Evolutionary conservation across 2,888 invertebrate genomes (phyloP).

Genomic region (Neria commutata): DNA sequence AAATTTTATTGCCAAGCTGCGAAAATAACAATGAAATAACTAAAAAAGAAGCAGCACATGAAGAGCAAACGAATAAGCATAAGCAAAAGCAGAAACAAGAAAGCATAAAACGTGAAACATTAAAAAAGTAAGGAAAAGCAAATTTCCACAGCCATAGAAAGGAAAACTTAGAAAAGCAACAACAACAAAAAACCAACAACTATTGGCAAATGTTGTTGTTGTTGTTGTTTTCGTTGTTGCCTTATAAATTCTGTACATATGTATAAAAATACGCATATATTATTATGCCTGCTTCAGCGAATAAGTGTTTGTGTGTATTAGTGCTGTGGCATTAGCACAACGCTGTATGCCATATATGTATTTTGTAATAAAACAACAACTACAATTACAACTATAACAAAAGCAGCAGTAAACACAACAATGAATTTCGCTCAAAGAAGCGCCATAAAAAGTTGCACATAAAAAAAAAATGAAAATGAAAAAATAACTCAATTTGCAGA

Average conservation of each 20-base stretch:
- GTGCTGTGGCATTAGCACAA: too few relatives aligned
- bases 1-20: conserved; percentile 15
- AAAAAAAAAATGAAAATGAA: too few relatives aligned
- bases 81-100: not conserved
- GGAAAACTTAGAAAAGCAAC: conserved; percentile 2
- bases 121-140: conserved; percentile 1
- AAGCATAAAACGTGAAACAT: not conserved
- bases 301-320: too few relatives aligned
- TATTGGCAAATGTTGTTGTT: not conserved
- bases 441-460: too few relatives aligned
- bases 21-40: conserved; percentile 11
- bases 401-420: too few relatives aligned
- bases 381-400: too few relatives aligned
- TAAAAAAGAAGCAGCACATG: not conserved
- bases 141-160: conserved; percentile 12
- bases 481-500: too few relatives aligned
- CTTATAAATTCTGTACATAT: not conserved
- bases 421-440: too few relatives aligned
- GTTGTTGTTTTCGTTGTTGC: not conserved
- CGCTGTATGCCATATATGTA: too few relatives aligned
- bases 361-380: too few relatives aligned
- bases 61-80: conserved; percentile 1
- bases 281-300: too few relatives aligned
- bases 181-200: conserved; percentile 3
- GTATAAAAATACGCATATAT: not conserved